Base-by-base conservation (phyloP, 2,888 invertebrate genomes). In the Platynereis dumerilii region DNA sequence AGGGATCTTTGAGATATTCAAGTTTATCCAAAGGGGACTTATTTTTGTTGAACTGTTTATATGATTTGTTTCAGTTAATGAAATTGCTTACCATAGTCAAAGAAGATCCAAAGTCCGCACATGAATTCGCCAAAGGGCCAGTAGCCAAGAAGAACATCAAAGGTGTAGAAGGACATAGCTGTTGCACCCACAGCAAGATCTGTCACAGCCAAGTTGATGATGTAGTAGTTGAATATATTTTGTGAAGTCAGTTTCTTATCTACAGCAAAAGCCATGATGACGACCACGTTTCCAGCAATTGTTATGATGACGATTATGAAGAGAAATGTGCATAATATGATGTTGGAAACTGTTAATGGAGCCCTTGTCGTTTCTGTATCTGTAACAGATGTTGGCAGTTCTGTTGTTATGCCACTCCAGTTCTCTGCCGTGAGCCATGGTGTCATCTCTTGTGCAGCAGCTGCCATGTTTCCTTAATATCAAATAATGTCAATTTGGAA, bases 31-130 rank as follows among this genome's bases (percentile, higher is more conserved):
- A n/a, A n/a, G n/a, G n/a, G n/a, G n/a, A n/a, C n/a, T n/a, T n/a
- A n/a, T n/a, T n/a, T n/a, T n/a, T n/a, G n/a, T n/a, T n/a, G n/a
- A n/a, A n/a, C n/a, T n/a, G n/a, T n/a, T n/a, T n/a, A n/a, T n/a
- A n/a, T n/a, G n/a, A n/a, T n/a, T n/a, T n/a, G n/a, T n/a, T n/a
- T n/a, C n/a, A n/a, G n/a, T n/a, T n/a, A n/a, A 34, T 34, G 12
- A 65, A 83, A 83, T 12, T 82, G 83, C 81, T 80, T 81, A 26
- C 78, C 80, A 68, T 82, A 83, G 67, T 83, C 83, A 68, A 76
- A 80, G 73, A 83, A 82, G 48, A 83, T 77, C 83, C 83, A 83
- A 29, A 81, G 67, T 1, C 76, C 77, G 62, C 83, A 83, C 69
- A 82, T 70, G 54, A 80, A 70, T 60, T 69, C 67, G 2, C 80